Percentiles rank a stretch among this genome's conserved stretches.
phyloP scores from a whole-genome alignment of 2,888 invertebrate genomes.

The Ennomos quercinarius region DNA sequence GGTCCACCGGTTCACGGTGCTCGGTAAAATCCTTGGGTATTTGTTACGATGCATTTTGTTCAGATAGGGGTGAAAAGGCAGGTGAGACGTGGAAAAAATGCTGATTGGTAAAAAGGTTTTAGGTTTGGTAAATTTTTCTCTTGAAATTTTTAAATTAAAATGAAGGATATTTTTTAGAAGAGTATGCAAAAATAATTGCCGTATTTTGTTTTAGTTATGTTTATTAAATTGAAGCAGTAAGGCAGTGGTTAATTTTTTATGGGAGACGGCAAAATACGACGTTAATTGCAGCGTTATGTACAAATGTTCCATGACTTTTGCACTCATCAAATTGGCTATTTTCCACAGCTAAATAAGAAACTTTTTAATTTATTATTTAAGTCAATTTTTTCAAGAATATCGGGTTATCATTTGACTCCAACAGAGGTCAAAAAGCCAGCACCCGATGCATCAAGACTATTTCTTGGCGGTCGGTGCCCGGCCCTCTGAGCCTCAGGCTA shows the following conservation, averaged over 20 bases:
- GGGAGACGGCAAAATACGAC: no score
- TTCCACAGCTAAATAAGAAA: no score
- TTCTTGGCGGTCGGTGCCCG: constrained; percentile 47
- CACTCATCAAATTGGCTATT: no score
- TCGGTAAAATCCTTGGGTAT: constrained; percentile 23
- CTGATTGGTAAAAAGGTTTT: constrained; percentile 17
- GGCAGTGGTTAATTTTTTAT: no score
- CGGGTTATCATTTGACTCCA: constrained; percentile 8
- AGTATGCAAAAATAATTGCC: no score
- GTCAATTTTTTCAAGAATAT: background rate
- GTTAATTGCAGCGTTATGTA: no score
- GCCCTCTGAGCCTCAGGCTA: constrained; percentile 43
- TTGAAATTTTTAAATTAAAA: no score
- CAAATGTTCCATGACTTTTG: no score
- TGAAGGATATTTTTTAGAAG: no score
- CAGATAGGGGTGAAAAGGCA: constrained; percentile 23
- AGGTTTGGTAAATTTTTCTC: background rate
- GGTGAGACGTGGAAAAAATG: constrained; percentile 38
- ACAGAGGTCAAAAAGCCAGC: constrained; percentile 35
- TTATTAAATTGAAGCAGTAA: no score
- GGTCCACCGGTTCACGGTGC: constrained; percentile 24
- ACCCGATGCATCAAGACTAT: constrained; percentile 45
- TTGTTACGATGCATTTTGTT: constrained; percentile 33
- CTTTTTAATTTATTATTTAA: background rate
- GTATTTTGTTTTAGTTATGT: no score